Evolutionary conservation across 1,140 invertebrate genomes (phyloP).

Genomic region (Zaprionus capensis): DNA sequence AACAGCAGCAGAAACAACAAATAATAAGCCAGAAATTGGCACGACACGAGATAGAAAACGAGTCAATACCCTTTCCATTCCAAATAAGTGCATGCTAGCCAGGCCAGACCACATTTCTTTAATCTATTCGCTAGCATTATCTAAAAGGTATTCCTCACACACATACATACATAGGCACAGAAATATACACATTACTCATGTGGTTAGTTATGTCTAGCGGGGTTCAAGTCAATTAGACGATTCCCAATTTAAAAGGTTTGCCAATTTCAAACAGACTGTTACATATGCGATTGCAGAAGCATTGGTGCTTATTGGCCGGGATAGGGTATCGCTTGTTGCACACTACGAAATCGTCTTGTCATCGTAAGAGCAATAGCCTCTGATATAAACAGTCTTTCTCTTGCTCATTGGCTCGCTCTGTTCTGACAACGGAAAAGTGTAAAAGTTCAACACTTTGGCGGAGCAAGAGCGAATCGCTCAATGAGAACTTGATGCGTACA

Average conservation of each 20-base stretch:
- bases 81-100: not conserved
- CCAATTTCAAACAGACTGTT: not conserved
- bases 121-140: not conserved
- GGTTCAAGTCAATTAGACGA: not conserved
- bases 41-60: not conserved
- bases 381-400: slow-evolving; percentile 72
- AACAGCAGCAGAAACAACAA: slow-evolving; percentile 31
- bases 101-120: not conserved
- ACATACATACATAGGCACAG: not conserved
- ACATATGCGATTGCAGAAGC: slow-evolving; percentile 1
- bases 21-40: slow-evolving; percentile 48
- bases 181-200: not conserved
- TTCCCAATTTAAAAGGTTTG: not conserved
- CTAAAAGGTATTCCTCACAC: not conserved
- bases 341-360: slow-evolving; percentile 64
- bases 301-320: not conserved
- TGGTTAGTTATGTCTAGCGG: not conserved
- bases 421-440: slow-evolving; percentile 66
- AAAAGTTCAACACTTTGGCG: slow-evolving; percentile 64
- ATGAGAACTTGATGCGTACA: slow-evolving; percentile 37
- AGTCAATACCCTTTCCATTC: slow-evolving; percentile 47
- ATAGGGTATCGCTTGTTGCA: slow-evolving; percentile 47
- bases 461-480: slow-evolving; percentile 19
- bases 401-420: slow-evolving; percentile 39
- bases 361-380: slow-evolving; percentile 77